Percentiles rank a stretch among this genome's conserved stretches.
phyloP scores from a whole-genome alignment of 2,113 vertebrate species.

The Sitta europaea region DNA sequence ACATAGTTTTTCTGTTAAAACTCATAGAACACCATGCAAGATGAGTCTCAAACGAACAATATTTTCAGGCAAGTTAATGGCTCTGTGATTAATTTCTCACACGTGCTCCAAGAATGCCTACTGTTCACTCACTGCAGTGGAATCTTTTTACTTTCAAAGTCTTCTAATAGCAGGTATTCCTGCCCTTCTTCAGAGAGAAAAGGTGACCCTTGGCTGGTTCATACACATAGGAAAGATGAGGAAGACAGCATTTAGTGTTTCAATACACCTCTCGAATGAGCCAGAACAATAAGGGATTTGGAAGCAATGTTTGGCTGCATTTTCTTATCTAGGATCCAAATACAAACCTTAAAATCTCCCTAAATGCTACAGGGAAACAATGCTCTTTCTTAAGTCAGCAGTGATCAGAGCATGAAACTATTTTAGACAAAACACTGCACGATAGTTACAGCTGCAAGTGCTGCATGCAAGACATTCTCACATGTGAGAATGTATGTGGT shows the following conservation, averaged over 20 bases:
- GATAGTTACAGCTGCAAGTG: background rate
- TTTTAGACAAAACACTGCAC: background rate
- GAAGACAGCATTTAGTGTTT: constrained; percentile 56
- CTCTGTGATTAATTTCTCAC: constrained; percentile 67
- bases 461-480: background rate
- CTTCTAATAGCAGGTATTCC: constrained; percentile 95
- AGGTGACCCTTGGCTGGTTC: constrained; percentile 82
- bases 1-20: constrained; percentile 7
- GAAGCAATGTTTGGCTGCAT: background rate
- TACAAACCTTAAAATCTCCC: background rate
- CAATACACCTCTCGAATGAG: background rate
- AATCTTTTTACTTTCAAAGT: constrained; percentile 96
- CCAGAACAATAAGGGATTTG: background rate
- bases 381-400: background rate
- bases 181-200: constrained; percentile 84
- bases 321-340: background rate
- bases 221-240: constrained; percentile 72
- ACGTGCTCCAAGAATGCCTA: constrained; percentile 54
- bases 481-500: background rate
- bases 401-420: background rate
- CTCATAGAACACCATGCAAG: constrained; percentile 70
- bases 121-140: constrained; percentile 90
- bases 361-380: background rate
- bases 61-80: constrained; percentile 63
- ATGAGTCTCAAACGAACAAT: background rate